Evolutionary conservation across 2,888 invertebrate species (phyloP), one percentile per base, ranked within the genome.

Genomic region (Panorpa germanica): DNA sequence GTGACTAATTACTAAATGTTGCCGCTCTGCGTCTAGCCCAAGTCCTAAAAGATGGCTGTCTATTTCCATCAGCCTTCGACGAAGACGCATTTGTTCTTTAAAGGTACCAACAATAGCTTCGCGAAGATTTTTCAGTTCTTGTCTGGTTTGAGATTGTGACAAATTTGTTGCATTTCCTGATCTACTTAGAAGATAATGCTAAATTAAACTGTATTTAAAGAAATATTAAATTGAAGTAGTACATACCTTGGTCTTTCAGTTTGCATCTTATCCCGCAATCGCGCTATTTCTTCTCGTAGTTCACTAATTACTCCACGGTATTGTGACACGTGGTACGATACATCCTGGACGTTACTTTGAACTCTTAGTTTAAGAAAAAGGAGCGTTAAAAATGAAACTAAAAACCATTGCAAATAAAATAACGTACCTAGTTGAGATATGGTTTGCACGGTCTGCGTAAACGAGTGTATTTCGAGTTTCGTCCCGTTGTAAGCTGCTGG

Each of bases 391-490:
- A n/a, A n/a, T n/a, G n/a, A n/a, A n/a, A n/a, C n/a, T n/a, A n/a
- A n/a, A n/a, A n/a, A n/a, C n/a, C n/a, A 21, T 30, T 25, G 10
- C n/a, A 27, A 13, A 34, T 17, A 3, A 25, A 33, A 12, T 25
- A 19, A 55, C 4, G 51, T n/a, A n/a, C 43, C 41, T 65, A 50
- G 48, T 69, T 48, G 85, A 83, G 42, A 95, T 95, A 43, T 81
- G 77, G 42, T 83, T 82, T 3, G 95, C 95, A 33, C 91, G 64
- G 49, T 90, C 85, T 1, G 93, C 93, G 53, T 95, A 95, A 26
- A 85, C 75, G 16, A 95, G 58, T 0, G 95, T 95, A 46, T 91
- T 95, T 41, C 88, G 70, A 3, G 85, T 82, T 52, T 95, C 93
- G 47, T 95, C 93, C 17, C 82, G 73, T 44, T 83, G 77, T 5